phyloP scores from a whole-genome alignment of 1,140 invertebrate species.

The Hylaeus volcanicus region DNA sequence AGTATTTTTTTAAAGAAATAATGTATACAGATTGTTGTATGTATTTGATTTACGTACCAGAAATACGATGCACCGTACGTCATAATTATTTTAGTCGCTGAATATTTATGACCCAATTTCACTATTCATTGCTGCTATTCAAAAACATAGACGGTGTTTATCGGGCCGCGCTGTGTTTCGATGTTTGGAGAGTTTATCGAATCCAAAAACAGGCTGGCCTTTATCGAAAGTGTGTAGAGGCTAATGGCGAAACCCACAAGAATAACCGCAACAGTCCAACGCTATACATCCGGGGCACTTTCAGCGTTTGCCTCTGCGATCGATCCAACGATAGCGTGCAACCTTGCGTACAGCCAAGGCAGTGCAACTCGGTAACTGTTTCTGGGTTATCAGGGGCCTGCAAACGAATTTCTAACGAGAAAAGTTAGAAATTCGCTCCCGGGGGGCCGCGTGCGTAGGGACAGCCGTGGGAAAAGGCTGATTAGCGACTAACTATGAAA shows the following conservation, averaged over 20 bases:
- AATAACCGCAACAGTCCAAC: constrained; percentile 1
- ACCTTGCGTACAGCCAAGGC: constrained; percentile 17
- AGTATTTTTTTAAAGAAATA: too few relatives aligned
- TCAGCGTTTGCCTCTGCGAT: neutral
- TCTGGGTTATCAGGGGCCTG: constrained; percentile 10
- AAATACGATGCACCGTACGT: too few relatives aligned
- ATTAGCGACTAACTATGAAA: neutral
- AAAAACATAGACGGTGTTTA: too few relatives aligned
- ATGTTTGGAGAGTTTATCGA: neutral
- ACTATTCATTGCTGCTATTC: too few relatives aligned
- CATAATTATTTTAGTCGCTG: too few relatives aligned
- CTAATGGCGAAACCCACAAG: constrained; percentile 5
- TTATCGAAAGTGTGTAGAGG: neutral
- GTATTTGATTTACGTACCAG: too few relatives aligned
- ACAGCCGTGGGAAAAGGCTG: neutral
- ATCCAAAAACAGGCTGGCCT: neutral
- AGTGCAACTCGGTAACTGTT: neutral
- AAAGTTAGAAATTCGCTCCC: neutral
- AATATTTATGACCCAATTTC: too few relatives aligned
- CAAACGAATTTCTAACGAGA: constrained; percentile 26
- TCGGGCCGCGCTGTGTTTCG: too few relatives aligned
- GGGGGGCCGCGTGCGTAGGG: too few relatives aligned
- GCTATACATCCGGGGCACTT: neutral
- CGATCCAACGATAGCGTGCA: constrained; percentile 24
- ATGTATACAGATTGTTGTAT: too few relatives aligned